These are phyloP conservation scores for Mola mola DNA, from an alignment of 2,113 vertebrate genomes.

Conservation along the genomic window DNA sequence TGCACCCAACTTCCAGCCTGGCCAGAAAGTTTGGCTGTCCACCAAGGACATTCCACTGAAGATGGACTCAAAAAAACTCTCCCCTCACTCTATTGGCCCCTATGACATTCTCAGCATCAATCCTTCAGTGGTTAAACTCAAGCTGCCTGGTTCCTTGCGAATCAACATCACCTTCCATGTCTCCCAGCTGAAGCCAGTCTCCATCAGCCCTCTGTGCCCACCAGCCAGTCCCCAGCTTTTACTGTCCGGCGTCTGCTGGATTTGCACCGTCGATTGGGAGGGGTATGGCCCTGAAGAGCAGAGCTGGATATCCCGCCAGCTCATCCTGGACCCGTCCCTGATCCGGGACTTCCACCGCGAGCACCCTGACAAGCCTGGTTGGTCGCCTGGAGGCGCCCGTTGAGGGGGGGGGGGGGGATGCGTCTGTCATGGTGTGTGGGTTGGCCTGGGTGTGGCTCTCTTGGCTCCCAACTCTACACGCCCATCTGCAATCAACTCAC, in stretches of 20 bases:
- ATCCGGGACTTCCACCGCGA: neutral
- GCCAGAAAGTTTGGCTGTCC: too few species aligned
- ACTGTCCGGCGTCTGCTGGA: neutral
- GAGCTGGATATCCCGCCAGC: neutral
- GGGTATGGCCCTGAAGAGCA: neutral
- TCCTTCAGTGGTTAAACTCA: neutral
- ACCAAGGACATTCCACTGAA: too few species aligned
- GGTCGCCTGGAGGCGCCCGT: too few species aligned
- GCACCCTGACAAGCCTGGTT: neutral
- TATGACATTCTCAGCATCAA: neutral
- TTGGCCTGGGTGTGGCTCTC: too few species aligned
- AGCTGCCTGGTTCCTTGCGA: neutral
- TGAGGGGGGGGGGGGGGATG: too few species aligned
- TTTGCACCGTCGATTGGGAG: neutral
- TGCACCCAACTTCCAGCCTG: too few species aligned
- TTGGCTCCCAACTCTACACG: too few species aligned
- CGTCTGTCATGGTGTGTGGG: too few species aligned
- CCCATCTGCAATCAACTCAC: too few species aligned
- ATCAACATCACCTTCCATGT: neutral
- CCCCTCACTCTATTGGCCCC: neutral
- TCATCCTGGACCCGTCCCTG: neutral
- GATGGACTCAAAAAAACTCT: too few species aligned
- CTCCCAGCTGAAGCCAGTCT: neutral
- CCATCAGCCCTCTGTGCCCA: neutral
- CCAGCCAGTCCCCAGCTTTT: too few species aligned